Evolutionary conservation across 2,113 vertebrate genomes (phyloP).

Genomic region (Tylochromis polylepis): DNA sequence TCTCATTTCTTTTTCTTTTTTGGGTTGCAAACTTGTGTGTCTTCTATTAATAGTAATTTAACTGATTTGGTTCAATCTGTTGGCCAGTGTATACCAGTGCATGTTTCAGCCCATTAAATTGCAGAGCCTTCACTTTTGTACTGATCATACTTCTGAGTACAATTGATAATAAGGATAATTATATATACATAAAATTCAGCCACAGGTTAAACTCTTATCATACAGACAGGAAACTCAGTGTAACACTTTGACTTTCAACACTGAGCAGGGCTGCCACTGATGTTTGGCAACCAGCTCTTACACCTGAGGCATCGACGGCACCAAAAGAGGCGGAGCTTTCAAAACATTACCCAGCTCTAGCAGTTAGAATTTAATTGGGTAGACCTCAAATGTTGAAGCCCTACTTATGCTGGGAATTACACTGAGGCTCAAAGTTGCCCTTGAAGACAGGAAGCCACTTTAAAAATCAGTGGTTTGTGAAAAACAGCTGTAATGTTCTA

Average conservation of each 20-base stretch:
- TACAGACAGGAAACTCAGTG: background rate
- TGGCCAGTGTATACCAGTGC: background rate
- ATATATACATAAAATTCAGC: background rate
- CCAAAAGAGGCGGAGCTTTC: background rate
- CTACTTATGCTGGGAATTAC: background rate
- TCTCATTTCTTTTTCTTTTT: background rate
- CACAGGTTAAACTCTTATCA: background rate
- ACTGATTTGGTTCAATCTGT: background rate
- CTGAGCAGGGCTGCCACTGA: background rate
- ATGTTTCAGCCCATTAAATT: background rate
- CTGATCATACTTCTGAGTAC: background rate
- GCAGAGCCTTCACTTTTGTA: background rate
- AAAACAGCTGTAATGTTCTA: background rate
- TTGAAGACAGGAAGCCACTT: background rate
- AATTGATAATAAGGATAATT: background rate
- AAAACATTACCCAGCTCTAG: background rate
- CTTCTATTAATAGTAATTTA: background rate
- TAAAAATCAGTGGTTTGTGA: background rate
- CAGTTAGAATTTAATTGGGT: background rate
- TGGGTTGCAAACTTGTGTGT: background rate
- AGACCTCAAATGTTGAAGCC: background rate
- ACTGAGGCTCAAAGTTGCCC: background rate
- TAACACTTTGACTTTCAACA: background rate
- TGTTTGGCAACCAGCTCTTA: background rate
- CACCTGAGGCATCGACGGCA: background rate